Evolutionary conservation across 2,888 invertebrate genomes (phyloP).

Genomic region (Myathropa florea): DNA sequence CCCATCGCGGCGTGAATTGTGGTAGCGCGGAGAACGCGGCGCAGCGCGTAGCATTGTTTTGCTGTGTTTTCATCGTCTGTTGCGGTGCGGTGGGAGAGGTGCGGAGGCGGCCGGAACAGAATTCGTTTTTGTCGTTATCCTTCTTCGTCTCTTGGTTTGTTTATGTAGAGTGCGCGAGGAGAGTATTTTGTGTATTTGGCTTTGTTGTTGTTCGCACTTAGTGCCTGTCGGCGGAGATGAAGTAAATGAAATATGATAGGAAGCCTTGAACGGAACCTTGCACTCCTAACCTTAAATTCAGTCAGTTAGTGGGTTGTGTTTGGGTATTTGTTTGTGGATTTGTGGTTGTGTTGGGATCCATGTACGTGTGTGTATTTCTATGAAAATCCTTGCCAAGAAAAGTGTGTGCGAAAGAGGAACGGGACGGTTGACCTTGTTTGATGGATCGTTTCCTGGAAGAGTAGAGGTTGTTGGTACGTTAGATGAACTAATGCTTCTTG

Average conservation of each 20-base stretch:
- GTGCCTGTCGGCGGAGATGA: constrained; percentile 25
- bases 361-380: neutral
- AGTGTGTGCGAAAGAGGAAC: neutral
- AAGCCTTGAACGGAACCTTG: constrained; percentile 66
- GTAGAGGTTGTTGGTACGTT: constrained; percentile 7
- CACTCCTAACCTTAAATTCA: constrained; percentile 58
- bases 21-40: neutral
- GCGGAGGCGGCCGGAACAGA: constrained; percentile 22
- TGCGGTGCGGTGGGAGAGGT: constrained; percentile 32
- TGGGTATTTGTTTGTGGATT: neutral
- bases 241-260: constrained; percentile 50
- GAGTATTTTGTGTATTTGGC: constrained; percentile 27
- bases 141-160: constrained; percentile 36
- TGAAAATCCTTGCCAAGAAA: constrained; percentile 22
- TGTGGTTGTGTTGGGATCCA: neutral
- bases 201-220: constrained; percentile 37
- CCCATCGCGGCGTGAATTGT: neutral
- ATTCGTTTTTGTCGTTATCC: constrained; percentile 23
- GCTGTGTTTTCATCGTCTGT: constrained; percentile 39
- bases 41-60: constrained; percentile 36
- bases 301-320: constrained; percentile 43
- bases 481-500: constrained; percentile 28
- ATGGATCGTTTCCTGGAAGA: constrained; percentile 39
- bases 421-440: constrained; percentile 37
- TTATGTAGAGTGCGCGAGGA: constrained; percentile 37